Evolutionary conservation across 2,113 vertebrate species (phyloP), one percentile per base, ranked within the genome.

Genomic region (Sylvia atricapilla): DNA sequence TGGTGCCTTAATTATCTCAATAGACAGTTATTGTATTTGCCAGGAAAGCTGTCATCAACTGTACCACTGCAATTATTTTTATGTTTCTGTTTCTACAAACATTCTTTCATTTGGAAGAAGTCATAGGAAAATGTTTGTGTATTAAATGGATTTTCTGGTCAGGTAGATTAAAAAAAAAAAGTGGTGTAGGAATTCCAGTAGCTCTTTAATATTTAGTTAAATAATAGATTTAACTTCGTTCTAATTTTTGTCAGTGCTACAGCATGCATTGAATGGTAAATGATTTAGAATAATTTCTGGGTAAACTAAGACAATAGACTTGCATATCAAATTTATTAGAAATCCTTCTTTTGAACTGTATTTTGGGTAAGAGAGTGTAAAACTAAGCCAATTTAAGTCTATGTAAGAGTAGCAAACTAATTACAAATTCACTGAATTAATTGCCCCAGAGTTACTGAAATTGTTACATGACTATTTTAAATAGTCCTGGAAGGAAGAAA

Each of bases 81-180:
- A 25, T 37, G 33, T 27, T 78, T 49, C n/a, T 72, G 79, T 90
- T 96, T 90, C 72, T 94, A 58, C 60, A 88, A 84, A 52, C 43
- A 41, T 50, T 50, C 13, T 93, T 79, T 41, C 21, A 30, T 78
- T 92, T 60, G 64, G 53, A 75, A 25, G 47, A 70, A 47, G 31
- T 67, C 13, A 11, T 47, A 30, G 73, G 39, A 43, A 78, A 75
- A 70, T 53, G 2, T 52, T 88, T n/a, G 6, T 16, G 68, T 90
- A 35, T 83, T 63, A 78, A 95, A 90, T 52, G 50, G 41, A 27
- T 85, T 90, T 95, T 75, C 76, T 93, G 21, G 81, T 91, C 86
- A 96, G 95, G 96, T 87, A 94, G 77, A 86, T 46, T 77, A 53
- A 74, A 82, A 92, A 46, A 76, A 76, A 44, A 74, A 68, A 46